Base-by-base conservation (phyloP, 2,797 vertebrate species). In the Urosaurus nigricauda region DNA sequence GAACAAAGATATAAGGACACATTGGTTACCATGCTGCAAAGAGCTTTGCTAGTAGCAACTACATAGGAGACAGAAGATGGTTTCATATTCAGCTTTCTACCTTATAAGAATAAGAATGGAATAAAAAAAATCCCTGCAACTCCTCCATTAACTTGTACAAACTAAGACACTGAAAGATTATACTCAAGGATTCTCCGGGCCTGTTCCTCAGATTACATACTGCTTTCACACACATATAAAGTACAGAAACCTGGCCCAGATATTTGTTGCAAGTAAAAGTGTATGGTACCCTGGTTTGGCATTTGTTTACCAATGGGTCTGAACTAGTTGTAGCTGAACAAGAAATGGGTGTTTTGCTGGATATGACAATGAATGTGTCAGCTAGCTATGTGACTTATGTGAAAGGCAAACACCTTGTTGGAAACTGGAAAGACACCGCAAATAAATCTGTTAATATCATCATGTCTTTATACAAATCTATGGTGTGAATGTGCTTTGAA, bases 1-100 rank as follows among this genome's bases (percentile, higher is more conserved):
- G 77, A 92, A 60, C 47, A 89, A 90, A 89, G 79, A 3, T 47
- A 87, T 89, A 87, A 78, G 4, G 56, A 77, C 56, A 51, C 2
- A 35, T n/a, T 12, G 53, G 29, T 35, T 53, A 32, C 32, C 56
- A 82, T 60, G 26, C 5, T 32, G 21, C 79, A 74, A 68, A 29
- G 13, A 63, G 29, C 40, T 16, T 5, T 2, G n/a, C 9, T 47
- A 19, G 40, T 21, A 58, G 58, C 74, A 86, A 78, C 17, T n/a
- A 37, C 21, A 5, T 24, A 65, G 3, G n/a, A 75, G 3, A 14
- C 24, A 65, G 1, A 24, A 75, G 1, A 14, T 11, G 12, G 29
- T 12, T n/a, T 51, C 65, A 83, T 16, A 32, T 32, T 17, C 37
- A 43, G 16, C 37, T 32, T 82, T 82, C 11, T 1, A 29, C 5